Percentiles rank a stretch among this genome's conserved stretches.
Conservation (phyloP, 2,113 vertebrate genomes). For the Albula goreensis region DNA sequence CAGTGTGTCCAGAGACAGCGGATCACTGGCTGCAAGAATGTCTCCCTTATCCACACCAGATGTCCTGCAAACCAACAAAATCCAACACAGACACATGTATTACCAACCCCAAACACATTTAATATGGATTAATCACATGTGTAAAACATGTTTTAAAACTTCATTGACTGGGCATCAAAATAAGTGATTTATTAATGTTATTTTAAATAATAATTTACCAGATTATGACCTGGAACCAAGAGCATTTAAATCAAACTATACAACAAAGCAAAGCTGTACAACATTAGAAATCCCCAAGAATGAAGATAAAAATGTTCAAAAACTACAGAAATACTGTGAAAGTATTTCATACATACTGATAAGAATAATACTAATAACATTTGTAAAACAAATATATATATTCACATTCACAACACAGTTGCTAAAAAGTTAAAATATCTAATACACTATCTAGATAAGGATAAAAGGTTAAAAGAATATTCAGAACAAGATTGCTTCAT, state of each 20-base stretch:
- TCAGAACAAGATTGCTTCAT: not conserved
- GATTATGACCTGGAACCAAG: not conserved
- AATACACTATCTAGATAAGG: not conserved
- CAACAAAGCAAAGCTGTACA: not conserved
- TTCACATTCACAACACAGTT: too few relatives aligned
- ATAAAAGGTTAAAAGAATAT: not conserved
- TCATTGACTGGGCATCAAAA: not conserved
- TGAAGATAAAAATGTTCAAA: not conserved
- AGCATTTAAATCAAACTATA: not conserved
- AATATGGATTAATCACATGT: not conserved
- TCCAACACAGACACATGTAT: not conserved
- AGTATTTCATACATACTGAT: too few relatives aligned
- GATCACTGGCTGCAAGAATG: not conserved
- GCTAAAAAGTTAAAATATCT: not conserved
- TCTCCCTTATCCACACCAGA: not conserved
- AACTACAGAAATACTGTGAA: not conserved
- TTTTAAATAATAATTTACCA: not conserved
- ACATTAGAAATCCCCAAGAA: not conserved
- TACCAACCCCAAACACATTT: not conserved
- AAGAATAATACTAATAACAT: not conserved
- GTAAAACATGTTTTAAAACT: not conserved
- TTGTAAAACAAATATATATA: not conserved
- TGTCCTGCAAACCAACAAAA: not conserved
- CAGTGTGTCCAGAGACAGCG: slow-evolving; percentile 53
- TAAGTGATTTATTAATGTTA: not conserved